These are phyloP conservation scores for Drosophila littoralis DNA, from an alignment of 1,140 invertebrate species.

Conservation along the genomic window DNA sequence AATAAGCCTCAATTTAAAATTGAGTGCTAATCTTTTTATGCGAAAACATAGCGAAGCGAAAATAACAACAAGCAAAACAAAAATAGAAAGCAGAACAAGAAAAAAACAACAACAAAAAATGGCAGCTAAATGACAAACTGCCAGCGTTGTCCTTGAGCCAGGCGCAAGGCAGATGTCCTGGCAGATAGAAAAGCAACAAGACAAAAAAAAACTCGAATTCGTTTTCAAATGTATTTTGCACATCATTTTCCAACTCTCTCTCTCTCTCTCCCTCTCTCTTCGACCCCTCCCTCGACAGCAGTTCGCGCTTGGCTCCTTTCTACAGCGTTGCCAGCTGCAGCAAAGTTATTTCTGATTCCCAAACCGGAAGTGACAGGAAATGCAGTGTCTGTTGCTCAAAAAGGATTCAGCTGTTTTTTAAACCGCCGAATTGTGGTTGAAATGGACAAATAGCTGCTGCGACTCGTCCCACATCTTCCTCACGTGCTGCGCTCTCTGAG, in stretches of 20 bases:
- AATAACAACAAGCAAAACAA: slow-evolving; percentile 23
- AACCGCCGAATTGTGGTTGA: slow-evolving; percentile 22
- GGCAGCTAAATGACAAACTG: slow-evolving; percentile 21
- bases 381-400: slow-evolving; percentile 33
- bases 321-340: slow-evolving; percentile 9
- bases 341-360: slow-evolving; percentile 3
- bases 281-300: slow-evolving; percentile 5
- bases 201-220: slow-evolving; percentile 20
- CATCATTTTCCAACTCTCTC: slow-evolving; percentile 15
- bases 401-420: slow-evolving; percentile 34
- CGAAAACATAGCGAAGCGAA: slow-evolving; percentile 16
- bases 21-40: slow-evolving; percentile 59
- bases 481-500: no score
- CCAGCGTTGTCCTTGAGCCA: slow-evolving; percentile 41
- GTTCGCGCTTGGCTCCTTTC: slow-evolving; percentile 20
- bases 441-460: not conserved
- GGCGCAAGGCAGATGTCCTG: slow-evolving; percentile 15
- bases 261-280: no score
- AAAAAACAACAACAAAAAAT: slow-evolving; percentile 11
- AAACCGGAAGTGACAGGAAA: slow-evolving; percentile 42
- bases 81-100: slow-evolving; percentile 18
- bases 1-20: slow-evolving; percentile 59
- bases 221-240: slow-evolving; percentile 55
- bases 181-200: slow-evolving; percentile 1
- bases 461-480: no score